Base-by-base conservation (phyloP, 1,140 invertebrate genomes). In the Adoxophyes honmai region DNA sequence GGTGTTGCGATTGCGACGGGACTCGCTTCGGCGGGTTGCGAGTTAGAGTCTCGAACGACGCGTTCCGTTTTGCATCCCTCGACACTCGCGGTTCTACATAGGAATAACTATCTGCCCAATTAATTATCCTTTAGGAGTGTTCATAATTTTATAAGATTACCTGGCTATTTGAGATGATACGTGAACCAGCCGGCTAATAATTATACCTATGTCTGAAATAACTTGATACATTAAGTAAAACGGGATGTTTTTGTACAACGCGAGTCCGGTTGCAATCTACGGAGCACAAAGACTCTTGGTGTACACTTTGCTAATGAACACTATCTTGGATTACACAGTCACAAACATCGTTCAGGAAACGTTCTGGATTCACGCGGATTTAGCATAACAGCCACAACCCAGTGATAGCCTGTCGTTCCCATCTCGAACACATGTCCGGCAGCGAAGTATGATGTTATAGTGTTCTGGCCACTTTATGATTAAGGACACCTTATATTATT, bases 241-340 rank as follows among this genome's bases (percentile, higher is more conserved):
- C 63, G 64, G 66, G 70, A 66, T 64, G 59, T 57, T 7, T 35
- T 13, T 48, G 42, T 48, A 48, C 60, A 70, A 65, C 62, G 68
- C 80, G 78, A 84, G 81, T 88, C 85, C 85, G 83, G 85, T 86
- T 85, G 83, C 86, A 86, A 88, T 88, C 80, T 78, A 84, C 82
- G 81, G 85, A 89, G 86, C 87, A 89, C 87, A 81, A 89, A 86
- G 82, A 86, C 85, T 89, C 86, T 89, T 88, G 86, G 88, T 89
- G 88, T 89, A 90, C 86, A 89, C 86, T 85, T 78, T 86, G 83
- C 83, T 84, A 81, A 81, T 78, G 69, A 75, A 88, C 83, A 87
- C 83, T 79, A 87, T 88, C 86, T 88, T 88, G 86, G 86, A 88
- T 88, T 84, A 88, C 86, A 88, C 82, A 78, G 73, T 88, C 86